Base-by-base conservation (phyloP, 2,888 invertebrate species). In the Baccha elongata region DNA sequence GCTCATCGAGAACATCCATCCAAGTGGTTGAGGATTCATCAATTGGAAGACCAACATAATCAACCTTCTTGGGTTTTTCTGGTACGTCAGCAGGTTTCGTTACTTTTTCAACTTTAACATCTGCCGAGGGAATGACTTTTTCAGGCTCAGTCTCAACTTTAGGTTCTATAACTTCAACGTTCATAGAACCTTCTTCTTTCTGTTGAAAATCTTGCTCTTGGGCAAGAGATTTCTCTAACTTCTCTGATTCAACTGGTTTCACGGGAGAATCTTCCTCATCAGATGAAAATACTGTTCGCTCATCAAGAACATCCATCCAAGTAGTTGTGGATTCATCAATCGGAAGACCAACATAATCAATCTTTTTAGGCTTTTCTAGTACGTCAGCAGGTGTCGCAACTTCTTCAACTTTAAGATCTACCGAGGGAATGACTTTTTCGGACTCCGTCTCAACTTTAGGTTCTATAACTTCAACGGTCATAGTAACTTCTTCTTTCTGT, bases 1-100 rank as follows among this genome's bases (percentile, higher is more conserved):
- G 87, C 75, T 90, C 88, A 67, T 90, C 89, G 15, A 88, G 50
- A 44, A 87, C 86, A 67, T 86, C 68, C 86, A 90, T 86, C 87
- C 89, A 90, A 2, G 87, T 64, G 58, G 84, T 87, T 13, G 87
- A 85, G 0, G 87, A 78, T 37, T 87, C 86, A 84, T 88, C 87
- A 42, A 87, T 81, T 17, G 87, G 87, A 42, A 87, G 80, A 29
- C 86, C 88, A 42, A 85, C 86, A 75, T 86, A 86, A 7, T 78
- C 85, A 23, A 62, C 19, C 17, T 78, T 65, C 8, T 72, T 50
- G 8, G 32, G 26, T 6, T 35, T 15, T 0, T 35, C 21, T 13
- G 4, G 5, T 29, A 11, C 13, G 4, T 15, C 29, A 5, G 15
- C 26, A 11, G 13, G 52, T 32, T 17, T 32, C 15, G 1, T 29